Evolutionary conservation across 1,140 invertebrate genomes (phyloP).

Genomic region (Scaptomyza montana): DNA sequence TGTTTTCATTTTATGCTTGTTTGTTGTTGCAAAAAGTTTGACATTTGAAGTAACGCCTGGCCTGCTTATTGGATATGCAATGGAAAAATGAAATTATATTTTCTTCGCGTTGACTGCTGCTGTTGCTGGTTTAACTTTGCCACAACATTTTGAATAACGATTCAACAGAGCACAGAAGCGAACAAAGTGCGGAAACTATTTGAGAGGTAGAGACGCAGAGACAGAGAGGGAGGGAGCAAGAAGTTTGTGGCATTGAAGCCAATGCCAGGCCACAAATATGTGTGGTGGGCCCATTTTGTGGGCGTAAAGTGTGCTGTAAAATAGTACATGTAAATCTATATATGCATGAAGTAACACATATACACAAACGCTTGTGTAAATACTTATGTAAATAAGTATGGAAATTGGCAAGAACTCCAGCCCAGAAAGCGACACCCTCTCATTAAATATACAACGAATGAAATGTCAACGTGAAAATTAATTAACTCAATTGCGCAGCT

Average conservation of each 20-base stretch:
- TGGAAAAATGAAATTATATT: conserved; percentile 73
- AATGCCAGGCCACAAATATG: conserved; percentile 17
- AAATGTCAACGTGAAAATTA: conserved; percentile 81
- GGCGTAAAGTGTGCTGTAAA: conserved; percentile 20
- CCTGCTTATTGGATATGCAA: conserved; percentile 72
- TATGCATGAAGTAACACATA: neutral
- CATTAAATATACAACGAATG: conserved; percentile 77
- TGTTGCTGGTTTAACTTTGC: conserved; percentile 52
- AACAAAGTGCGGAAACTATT: neutral
- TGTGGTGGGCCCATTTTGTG: conserved; percentile 26
- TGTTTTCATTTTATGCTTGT: conserved; percentile 11
- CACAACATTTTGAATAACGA: conserved; percentile 41
- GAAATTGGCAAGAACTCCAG: conserved; percentile 18
- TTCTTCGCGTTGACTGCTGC: conserved; percentile 23
- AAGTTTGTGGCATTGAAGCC: neutral
- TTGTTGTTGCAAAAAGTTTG: conserved; percentile 43
- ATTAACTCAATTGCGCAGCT: conserved; percentile 71
- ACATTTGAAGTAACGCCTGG: conserved; percentile 43
- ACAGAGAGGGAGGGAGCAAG: neutral
- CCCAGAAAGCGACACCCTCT: conserved; percentile 54
- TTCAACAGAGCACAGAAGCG: conserved; percentile 22
- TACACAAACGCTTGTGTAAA: conserved; percentile 7
- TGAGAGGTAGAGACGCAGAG: neutral
- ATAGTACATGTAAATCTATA: conserved; percentile 17
- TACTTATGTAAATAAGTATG: conserved; percentile 35